A percentile compares a stretch with the other conserved stretches of the same genome.
These are phyloP conservation scores for Glaucidium brasilianum DNA, from an alignment of 2,113 vertebrate species.

Conservation along the genomic window DNA sequence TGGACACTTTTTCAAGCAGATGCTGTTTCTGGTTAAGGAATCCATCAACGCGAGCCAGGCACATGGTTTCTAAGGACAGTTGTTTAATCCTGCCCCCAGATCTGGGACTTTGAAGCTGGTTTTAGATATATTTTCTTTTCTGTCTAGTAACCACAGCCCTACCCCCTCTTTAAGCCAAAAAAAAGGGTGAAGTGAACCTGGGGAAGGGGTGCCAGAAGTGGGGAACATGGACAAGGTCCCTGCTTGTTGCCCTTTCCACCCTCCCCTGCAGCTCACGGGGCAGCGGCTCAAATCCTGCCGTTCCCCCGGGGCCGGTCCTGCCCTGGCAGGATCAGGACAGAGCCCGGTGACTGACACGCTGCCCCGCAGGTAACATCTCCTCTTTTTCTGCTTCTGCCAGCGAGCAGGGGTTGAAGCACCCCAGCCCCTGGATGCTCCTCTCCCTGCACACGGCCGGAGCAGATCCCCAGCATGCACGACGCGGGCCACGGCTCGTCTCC, in stretches of 20 bases:
- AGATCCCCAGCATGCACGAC: not conserved
- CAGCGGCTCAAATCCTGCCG: not conserved
- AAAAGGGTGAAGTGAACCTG: not conserved
- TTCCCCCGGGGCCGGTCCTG: not conserved
- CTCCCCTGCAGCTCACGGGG: not conserved
- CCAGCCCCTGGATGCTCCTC: not conserved
- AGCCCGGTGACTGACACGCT: fast-evolving
- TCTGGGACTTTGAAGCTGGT: not conserved
- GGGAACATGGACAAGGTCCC: not conserved
- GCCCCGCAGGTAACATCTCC: not conserved
- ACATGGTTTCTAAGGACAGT: conserved; percentile 20
- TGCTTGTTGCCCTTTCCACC: not conserved
- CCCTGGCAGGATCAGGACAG: not conserved
- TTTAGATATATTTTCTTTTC: not conserved
- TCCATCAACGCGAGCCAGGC: conserved; percentile 48
- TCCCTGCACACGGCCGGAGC: not conserved
- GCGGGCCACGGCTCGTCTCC: not conserved
- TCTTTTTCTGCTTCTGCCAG: not conserved
- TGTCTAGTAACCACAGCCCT: not conserved
- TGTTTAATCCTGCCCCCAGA: conserved; percentile 11
- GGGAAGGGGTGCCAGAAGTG: not conserved
- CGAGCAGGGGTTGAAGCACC: not conserved
- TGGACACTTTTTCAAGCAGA: conserved; percentile 28
- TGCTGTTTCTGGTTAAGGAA: conserved; percentile 62
- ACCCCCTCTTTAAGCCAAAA: not conserved